Conservation (phyloP, 2,888 invertebrate species). For the Itoplectis maculator region DNA sequence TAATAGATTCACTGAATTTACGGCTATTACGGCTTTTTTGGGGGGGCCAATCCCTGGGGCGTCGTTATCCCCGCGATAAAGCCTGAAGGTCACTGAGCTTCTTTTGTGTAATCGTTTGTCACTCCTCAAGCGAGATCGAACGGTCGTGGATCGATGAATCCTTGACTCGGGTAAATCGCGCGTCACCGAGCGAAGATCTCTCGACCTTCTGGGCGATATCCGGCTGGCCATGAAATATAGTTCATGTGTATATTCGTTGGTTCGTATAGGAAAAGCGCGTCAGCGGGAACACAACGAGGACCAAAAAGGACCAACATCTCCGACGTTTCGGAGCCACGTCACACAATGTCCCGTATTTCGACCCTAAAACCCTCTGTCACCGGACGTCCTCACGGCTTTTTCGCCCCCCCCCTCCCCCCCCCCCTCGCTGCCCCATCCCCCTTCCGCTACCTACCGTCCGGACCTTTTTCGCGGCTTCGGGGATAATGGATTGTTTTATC, state of each 20-base stretch:
- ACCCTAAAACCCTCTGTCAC: conserved; percentile 45
- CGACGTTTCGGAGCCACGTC: conserved; percentile 20
- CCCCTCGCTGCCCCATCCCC: too few relatives aligned
- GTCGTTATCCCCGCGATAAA: conserved; percentile 40
- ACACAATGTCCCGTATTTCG: conserved; percentile 53
- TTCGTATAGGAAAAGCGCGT: conserved; percentile 13
- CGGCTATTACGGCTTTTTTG: conserved; percentile 22
- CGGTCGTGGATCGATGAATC: conserved; percentile 25
- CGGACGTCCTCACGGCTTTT: conserved; percentile 39
- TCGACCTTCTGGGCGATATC: conserved; percentile 5
- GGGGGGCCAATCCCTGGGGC: conserved; percentile 32
- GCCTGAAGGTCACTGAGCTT: conserved; percentile 36
- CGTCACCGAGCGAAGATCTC: conserved; percentile 5
- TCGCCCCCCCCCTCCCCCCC: neutral
- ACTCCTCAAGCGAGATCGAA: conserved; percentile 45
- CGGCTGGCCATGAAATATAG: neutral
- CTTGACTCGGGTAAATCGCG: conserved; percentile 44
- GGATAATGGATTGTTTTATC: conserved; percentile 62
- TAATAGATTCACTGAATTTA: conserved; percentile 49
- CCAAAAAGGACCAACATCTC: conserved; percentile 13
- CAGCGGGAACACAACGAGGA: conserved; percentile 23
- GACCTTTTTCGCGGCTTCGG: conserved; percentile 23
- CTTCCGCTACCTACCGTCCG: conserved; percentile 4
- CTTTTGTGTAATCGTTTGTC: conserved; percentile 47
- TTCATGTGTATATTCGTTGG: neutral